Evolutionary conservation across 2,113 vertebrate genomes (phyloP), one percentile per base, ranked within the genome.

Genomic region (Siniperca chuatsi): DNA sequence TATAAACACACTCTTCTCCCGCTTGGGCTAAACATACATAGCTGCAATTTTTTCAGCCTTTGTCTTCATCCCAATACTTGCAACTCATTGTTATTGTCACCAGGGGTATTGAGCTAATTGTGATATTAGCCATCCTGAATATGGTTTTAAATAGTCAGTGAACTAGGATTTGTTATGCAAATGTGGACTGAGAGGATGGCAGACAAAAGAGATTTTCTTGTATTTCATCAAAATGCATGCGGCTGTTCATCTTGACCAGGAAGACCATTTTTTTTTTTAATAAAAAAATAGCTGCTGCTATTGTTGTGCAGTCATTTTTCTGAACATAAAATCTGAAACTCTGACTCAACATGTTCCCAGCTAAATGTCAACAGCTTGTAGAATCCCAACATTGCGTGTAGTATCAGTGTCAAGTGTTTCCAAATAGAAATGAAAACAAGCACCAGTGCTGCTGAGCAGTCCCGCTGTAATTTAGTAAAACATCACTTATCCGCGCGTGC

Each of bases 151-250:
- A 71, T 84, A 69, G 72, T 84, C 33, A 54, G 48, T 77, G 40
- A 74, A 66, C 37, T 7, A 37, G 50, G n/a, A 46, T 84, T 86
- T 88, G 72, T 89, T 73, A 84, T 92, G 84, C 77, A 83, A 83
- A 89, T 90, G 42, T 72, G 0, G n/a, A 71, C 10, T 6, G 9
- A 12, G n/a, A 74, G 79, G 74, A 75, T 23, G 42, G 71, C 16
- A 33, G 29, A 71, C 84, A 81, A 82, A 25, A 8, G 13, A 57
- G 16, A 57, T 15, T 35, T 55, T 61, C 13, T 84, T 77, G 8
- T 77, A 23, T 75, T 55, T 60, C 67, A 81, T 87, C 40, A 37
- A 84, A 73, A 75, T 75, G 62, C 79, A 74, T 33, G 29, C 67
- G 25, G 62, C 25, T 46, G 15, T 75, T 86, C 40, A 42, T 67